Evolutionary conservation across 2,797 vertebrate genomes (phyloP), one percentile per base, ranked within the genome.

Genomic region (Hipposideros larvatus): DNA sequence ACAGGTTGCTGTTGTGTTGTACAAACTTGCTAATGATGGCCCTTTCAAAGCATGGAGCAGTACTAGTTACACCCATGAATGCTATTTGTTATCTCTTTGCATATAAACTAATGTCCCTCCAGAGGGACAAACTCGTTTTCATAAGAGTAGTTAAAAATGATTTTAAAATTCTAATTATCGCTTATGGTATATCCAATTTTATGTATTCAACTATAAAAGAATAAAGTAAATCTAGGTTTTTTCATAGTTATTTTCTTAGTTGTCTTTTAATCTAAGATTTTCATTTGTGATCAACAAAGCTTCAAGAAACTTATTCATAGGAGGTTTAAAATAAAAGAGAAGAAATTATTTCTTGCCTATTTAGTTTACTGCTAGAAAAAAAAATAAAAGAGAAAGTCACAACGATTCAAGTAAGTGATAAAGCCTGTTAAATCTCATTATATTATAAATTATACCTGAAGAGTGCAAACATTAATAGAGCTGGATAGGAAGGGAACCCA

Each of bases 251-350:
- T 65, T 82, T 80, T 43, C 31, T 84, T 70, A 84, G 68, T 65
- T 90, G 48, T n/a, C n/a, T 86, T 95, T 73, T 57, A 53, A 78
- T 83, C 28, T 34, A 82, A 89, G 22, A 80, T 87, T 93, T 77
- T 92, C n/a, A 91, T 68, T 75, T 66, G 68, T 90, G 31, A 48
- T 92, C 51, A 73, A 51, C 41, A 59, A 43, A 85, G 43, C 37
- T 79, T 53, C 63, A 91, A 55, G 31, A 68, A 74, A 90, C 8
- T 68, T 71, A 87, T 31, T 85, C 41, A 90, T 37, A 84, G n/a
- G 75, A 31, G 3, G 2, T 70, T 88, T 85, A 78, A 96, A 90
- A 95, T 28, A 48, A 46, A 95, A 79, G 14, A 70, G n/a, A 77
- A 66, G 13, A 93, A 79, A 94, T 43, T 57, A 87, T 74, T 55